These are phyloP conservation scores for Venusia cambrica DNA, from an alignment of 2,888 invertebrate species.

Conservation along the genomic window DNA sequence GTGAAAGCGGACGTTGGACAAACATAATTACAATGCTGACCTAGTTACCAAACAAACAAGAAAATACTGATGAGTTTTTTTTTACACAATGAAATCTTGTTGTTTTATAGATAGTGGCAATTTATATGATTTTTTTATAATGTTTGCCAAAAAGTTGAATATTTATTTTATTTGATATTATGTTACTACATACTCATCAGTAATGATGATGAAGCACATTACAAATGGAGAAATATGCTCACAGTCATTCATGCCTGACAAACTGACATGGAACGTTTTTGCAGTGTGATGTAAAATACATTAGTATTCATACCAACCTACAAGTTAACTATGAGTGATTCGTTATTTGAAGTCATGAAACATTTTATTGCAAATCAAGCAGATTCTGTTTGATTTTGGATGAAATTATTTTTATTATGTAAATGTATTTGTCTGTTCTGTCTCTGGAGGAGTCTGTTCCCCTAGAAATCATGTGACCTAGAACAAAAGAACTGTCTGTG, in stretches of 20 bases:
- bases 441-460: too few species aligned
- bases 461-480: too few species aligned
- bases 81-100: neutral
- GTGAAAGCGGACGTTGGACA: slow-evolving; percentile 24
- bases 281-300: slow-evolving; percentile 16
- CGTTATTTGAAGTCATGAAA: too few species aligned
- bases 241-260: slow-evolving; percentile 10
- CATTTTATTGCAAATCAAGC: too few species aligned
- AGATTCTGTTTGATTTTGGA: too few species aligned
- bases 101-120: neutral
- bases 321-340: too few species aligned
- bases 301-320: slow-evolving; percentile 17
- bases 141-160: too few species aligned
- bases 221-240: slow-evolving; percentile 2
- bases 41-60: slow-evolving; percentile 33
- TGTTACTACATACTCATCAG: too few species aligned
- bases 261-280: slow-evolving; percentile 8
- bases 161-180: too few species aligned
- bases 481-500: too few species aligned
- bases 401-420: too few species aligned
- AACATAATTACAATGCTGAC: slow-evolving; percentile 33
- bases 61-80: slow-evolving; percentile 12
- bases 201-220: neutral
- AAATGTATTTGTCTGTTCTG: too few species aligned
- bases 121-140: neutral